Base-by-base conservation (phyloP, 2,797 vertebrate genomes). In the Rhadinocentrus ornatus region DNA sequence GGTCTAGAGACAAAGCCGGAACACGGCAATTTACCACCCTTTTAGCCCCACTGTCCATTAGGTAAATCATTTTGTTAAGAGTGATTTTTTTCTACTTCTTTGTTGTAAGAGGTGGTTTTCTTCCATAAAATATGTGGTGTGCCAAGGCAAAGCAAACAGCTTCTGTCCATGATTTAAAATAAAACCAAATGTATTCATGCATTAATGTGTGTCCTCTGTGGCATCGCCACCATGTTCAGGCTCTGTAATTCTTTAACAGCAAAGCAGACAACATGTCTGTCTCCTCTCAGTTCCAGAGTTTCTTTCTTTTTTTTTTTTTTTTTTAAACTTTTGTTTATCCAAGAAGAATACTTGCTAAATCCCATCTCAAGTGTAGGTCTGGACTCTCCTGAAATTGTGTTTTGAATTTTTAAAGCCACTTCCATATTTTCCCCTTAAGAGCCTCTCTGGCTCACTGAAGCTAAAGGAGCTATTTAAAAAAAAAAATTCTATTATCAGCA, bases 1-100 rank as follows among this genome's bases (percentile, higher is more conserved):
- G 80, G 76, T 81, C 65, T 78, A 34, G 74, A 91, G 86, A 90
- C 87, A 86, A 90, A 83, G 86, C 90, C 80, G 73, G 69, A 75
- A 71, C 83, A 16, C 68, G 81, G 73, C 66, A 81, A 77, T 61
- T 57, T 37, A 46, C 35, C 29, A 12, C 0, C 64, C 52, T 69
- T 70, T 67, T 61, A 77, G 48, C 69, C 61, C 57, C 15, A 41
- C 29, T 66, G 55, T 82, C 61, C 56, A 60, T 77, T 71, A 71
- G 63, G 50, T 80, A 83, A 86, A 77, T 70, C 83, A 77, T 87
- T 75, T 39, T 39, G 37, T 83, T 72, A 84, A 74, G 85, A 78
- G 46, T 31, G 56, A 62, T 37, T 69, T 41, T 69, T 62, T 69
- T 81, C 82, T 55, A 57, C 75, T 71, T 77, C 37, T 39, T 13